A percentile compares a stretch with the other conserved stretches of the same genome.
Evolutionary conservation across 2,888 invertebrate species (phyloP).

Genomic region (Nomada lathburiana): DNA sequence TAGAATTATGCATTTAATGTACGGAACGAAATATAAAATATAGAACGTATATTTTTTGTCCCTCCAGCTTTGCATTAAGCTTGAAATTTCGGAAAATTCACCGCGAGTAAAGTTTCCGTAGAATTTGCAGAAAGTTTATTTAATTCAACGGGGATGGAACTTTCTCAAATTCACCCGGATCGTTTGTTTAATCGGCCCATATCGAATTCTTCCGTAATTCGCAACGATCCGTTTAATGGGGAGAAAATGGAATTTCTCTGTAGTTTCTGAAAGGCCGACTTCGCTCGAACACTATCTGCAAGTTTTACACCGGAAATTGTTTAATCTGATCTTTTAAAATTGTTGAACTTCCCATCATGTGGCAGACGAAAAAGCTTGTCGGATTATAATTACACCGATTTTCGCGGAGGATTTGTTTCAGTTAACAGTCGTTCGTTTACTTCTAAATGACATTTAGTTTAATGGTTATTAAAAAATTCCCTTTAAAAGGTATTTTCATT

Average conservation of each 20-base stretch:
- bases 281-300: neutral
- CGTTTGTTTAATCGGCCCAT: neutral
- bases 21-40: no score
- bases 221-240: conserved; percentile 2
- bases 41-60: no score
- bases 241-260: conserved; percentile 11
- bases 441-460: no score
- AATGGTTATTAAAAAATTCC: no score
- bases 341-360: neutral
- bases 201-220: conserved; percentile 14
- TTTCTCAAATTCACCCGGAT: neutral
- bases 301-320: neutral
- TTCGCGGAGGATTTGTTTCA: no score
- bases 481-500: no score
- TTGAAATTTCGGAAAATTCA: no score
- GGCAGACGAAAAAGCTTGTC: neutral
- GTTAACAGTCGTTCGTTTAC: no score
- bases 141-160: neutral
- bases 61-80: no score
- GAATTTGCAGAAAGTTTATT: neutral
- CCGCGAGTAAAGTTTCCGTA: neutral
- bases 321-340: neutral
- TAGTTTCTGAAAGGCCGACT: neutral
- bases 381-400: neutral
- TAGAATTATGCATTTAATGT: no score